phyloP scores from a whole-genome alignment of 2,888 invertebrate species.

The Blastobasis lacticolella region DNA sequence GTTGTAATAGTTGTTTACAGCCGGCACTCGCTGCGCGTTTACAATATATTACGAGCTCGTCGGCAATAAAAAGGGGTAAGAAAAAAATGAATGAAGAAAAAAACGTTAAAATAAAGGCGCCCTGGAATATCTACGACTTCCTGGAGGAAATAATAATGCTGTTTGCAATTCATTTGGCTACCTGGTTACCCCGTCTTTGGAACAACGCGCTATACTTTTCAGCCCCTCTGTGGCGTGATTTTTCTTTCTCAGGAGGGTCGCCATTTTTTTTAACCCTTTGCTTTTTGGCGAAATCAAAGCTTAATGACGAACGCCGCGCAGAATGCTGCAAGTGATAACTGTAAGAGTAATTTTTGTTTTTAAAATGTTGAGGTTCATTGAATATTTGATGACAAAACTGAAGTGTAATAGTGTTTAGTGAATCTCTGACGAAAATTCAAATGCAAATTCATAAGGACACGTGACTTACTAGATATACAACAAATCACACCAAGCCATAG shows the following conservation, averaged over 20 bases:
- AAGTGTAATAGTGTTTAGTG: no score
- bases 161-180: conserved; percentile 76
- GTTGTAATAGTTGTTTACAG: conserved; percentile 71
- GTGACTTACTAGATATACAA: no score
- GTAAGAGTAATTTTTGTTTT: not conserved
- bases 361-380: no score
- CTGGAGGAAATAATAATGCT: conserved; percentile 75
- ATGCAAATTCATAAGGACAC: no score
- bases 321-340: conserved; percentile 6
- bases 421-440: no score
- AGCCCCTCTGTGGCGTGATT: conserved; percentile 47
- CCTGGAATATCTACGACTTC: conserved; percentile 73
- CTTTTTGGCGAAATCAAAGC: conserved; percentile 58
- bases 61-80: conserved; percentile 71
- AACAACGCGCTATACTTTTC: conserved; percentile 55
- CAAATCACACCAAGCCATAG: no score
- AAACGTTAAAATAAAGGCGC: conserved; percentile 70
- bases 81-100: conserved; percentile 65
- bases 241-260: conserved; percentile 57
- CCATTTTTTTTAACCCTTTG: conserved; percentile 66
- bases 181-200: conserved; percentile 65
- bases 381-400: no score
- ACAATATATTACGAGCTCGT: conserved; percentile 70
- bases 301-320: conserved; percentile 37
- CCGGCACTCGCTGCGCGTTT: conserved; percentile 61